Evolutionary conservation across 2,113 vertebrate genomes (phyloP).

Genomic region (Amazona guildingii): DNA sequence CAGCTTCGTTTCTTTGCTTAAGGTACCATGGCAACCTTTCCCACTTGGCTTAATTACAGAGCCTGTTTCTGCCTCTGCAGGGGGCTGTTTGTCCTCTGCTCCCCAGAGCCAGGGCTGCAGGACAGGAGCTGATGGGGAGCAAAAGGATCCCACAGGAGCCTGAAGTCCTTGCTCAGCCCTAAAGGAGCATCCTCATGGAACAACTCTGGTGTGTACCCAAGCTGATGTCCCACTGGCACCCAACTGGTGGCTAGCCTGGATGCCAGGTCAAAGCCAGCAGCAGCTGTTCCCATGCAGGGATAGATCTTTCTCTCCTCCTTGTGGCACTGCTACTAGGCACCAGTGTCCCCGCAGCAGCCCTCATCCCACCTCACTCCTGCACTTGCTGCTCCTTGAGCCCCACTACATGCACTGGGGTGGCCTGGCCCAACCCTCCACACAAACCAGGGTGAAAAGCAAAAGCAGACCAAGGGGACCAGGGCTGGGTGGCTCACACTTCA

Average conservation of each 20-base stretch:
- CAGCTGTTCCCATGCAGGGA: accelerated
- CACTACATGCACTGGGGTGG: accelerated
- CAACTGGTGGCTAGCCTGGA: accelerated
- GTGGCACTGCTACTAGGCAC: not conserved
- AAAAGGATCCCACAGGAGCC: accelerated
- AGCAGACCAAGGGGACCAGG: not conserved
- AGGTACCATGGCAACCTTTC: constrained; percentile 62
- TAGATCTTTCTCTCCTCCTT: not conserved
- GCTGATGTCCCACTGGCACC: too few species aligned
- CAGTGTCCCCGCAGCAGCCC: not conserved
- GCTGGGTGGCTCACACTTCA: not conserved
- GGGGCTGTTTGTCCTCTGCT: not conserved
- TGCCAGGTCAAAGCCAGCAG: too few species aligned
- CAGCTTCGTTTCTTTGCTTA: not conserved
- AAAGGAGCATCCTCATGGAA: not conserved
- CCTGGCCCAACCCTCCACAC: not conserved
- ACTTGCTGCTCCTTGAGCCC: accelerated
- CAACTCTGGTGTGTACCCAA: accelerated
- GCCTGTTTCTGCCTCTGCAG: not conserved
- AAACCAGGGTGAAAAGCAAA: not conserved
- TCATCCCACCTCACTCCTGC: not conserved
- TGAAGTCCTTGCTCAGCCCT: too few species aligned
- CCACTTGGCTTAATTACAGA: constrained; percentile 43
- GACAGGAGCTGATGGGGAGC: accelerated
- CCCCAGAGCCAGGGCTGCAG: not conserved